Evolutionary conservation across 2,113 vertebrate genomes (phyloP), one percentile per base, ranked within the genome.

Genomic region (Protomyctophum bolini): DNA sequence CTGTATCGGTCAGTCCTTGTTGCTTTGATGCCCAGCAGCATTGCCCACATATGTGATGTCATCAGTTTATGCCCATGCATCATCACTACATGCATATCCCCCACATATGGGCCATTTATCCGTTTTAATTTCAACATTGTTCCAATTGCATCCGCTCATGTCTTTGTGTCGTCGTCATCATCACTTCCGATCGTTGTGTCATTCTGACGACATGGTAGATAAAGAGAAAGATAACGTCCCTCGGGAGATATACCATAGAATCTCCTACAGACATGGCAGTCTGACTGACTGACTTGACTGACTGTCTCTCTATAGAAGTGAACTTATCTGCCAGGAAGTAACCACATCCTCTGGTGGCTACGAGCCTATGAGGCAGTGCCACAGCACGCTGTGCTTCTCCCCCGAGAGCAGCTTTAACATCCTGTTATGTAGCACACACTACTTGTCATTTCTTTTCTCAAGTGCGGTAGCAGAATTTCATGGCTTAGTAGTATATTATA

Each of bases 251-350:
- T 7, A 72, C 54, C 10, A 55, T 41, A 41, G 3, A 15, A 14
- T 60, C 29, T 58, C 6, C 1, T 3, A 64, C 0, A 41, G 62
- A 70, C 3, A 5, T 73, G 70, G 21, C 83, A 70, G 54, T 81
- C 73, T 64, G 76, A 28, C n/a, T n/a, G n/a, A n/a, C n/a, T n/a
- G n/a, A n/a, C n/a, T n/a, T n/a, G n/a, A n/a, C 70, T 70, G 33
- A 41, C 1, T 5, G 63, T 46, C 76, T 80, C 66, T 62, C 60
- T 75, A 62, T 14, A 72, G 57, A 86, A 41, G 33, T 41, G 33
- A 41, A 87, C 76, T 73, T 83, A 86, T 83, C 72, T 80, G 71
- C 87, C 87, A 93, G 91, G 93, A 94, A 94, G 85, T 72, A 51
- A 90, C 86, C 86, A 84, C 88, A 93, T 92, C 86, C 88, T 86